phyloP scores from a whole-genome alignment of 35 echinoderm and acorn worm species.

The Amphiura filiformis region DNA sequence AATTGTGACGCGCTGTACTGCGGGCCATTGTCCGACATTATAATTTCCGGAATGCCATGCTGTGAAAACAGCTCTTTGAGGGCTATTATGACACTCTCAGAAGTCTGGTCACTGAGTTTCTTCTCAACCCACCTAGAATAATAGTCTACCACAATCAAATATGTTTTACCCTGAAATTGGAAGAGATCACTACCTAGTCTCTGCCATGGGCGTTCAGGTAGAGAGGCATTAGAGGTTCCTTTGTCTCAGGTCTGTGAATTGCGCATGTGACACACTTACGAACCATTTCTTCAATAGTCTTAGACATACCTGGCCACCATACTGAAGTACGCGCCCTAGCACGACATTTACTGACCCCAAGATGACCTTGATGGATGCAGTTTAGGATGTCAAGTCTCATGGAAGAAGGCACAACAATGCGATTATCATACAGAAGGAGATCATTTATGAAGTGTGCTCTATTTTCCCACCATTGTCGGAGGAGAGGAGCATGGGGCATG shows the following conservation, averaged over 20 bases:
- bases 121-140: conserved; percentile 44
- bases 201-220: conserved; percentile 28
- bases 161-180: conserved; percentile 21
- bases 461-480: conserved; percentile 34
- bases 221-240: conserved; percentile 49
- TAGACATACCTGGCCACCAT: conserved; percentile 41
- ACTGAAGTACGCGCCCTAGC: conserved; percentile 27
- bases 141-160: conserved; percentile 42
- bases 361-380: conserved; percentile 39
- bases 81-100: background rate
- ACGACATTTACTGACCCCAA: conserved; percentile 34
- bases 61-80: conserved; percentile 37
- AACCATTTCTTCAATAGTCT: conserved; percentile 24
- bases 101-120: background rate
- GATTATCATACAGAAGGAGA: conserved; percentile 45
- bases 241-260: background rate
- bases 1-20: background rate
- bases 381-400: conserved; percentile 45
- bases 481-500: conserved; percentile 14
- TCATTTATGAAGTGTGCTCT: conserved; percentile 40
- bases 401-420: conserved; percentile 52
- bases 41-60: conserved; percentile 10
- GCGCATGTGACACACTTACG: conserved; percentile 40
- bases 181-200: conserved; percentile 26
- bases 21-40: conserved; percentile 26